These are phyloP conservation scores for Canis aureus DNA, from an alignment of 2,113 vertebrate species.

Conservation along the genomic window DNA sequence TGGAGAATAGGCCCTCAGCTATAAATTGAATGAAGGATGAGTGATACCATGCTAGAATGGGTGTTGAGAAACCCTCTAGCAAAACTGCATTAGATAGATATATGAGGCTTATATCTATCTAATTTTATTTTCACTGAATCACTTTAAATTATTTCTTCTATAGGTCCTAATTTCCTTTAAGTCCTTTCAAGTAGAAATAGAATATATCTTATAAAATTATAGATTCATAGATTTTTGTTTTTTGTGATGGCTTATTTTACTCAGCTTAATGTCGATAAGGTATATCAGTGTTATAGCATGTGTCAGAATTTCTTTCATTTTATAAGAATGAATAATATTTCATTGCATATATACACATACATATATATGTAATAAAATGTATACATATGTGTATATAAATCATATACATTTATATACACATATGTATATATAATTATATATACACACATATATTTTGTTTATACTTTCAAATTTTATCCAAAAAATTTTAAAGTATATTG, in stretches of 20 bases:
- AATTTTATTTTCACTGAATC: neutral
- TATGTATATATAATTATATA: too few species aligned
- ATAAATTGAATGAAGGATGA: neutral
- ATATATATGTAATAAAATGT: neutral
- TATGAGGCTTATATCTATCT: neutral
- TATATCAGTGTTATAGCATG: neutral
- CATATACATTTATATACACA: neutral
- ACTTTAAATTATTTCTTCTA: neutral
- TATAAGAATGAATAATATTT: neutral
- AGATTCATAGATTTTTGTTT: neutral
- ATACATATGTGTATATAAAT: neutral
- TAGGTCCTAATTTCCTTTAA: neutral
- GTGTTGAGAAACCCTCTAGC: neutral
- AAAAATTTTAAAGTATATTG: neutral
- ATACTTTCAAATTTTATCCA: neutral
- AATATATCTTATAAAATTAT: neutral
- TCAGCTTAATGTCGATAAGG: neutral
- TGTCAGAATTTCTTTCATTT: neutral
- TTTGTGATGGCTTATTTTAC: neutral
- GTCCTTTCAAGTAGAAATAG: neutral
- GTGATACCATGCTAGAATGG: neutral
- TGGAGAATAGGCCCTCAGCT: neutral
- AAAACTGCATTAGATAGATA: neutral
- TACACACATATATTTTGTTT: neutral
- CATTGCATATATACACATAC: neutral